Conservation (phyloP, 2,888 invertebrate genomes). For the Tridacna crocea region DNA sequence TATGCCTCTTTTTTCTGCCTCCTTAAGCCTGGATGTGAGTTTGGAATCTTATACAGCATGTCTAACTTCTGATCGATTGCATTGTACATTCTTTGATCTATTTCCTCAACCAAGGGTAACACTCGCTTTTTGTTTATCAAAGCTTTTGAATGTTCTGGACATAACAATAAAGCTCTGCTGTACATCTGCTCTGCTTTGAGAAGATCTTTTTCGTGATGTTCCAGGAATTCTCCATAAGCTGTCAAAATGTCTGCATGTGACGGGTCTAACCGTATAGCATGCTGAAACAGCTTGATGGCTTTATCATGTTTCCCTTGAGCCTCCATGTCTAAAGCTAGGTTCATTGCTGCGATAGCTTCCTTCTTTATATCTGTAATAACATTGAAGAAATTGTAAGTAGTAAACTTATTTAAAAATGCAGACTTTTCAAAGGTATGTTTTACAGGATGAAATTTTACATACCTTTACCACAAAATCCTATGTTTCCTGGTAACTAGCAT, state of each 20-base stretch:
- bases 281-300: conserved; percentile 88
- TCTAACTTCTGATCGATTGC: conserved; percentile 93
- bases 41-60: conserved; percentile 92
- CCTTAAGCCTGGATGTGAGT: conserved; percentile 91
- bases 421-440: background rate
- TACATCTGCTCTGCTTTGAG: conserved; percentile 96
- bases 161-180: conserved; percentile 91
- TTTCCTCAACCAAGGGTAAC: conserved; percentile 92
- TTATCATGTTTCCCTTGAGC: conserved; percentile 92
- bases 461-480: too few relatives aligned
- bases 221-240: conserved; percentile 96
- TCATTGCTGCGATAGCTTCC: conserved; percentile 93
- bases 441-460: too few relatives aligned
- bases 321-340: conserved; percentile 94
- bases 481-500: too few relatives aligned
- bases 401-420: background rate
- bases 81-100: conserved; percentile 92
- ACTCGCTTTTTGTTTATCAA: conserved; percentile 91
- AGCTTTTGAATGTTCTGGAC: conserved; percentile 89
- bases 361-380: conserved; percentile 85
- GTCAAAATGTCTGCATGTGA: conserved; percentile 96
- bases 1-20: conserved; percentile 97
- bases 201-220: conserved; percentile 92
- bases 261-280: conserved; percentile 95
- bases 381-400: background rate